Percentiles rank a stretch among this genome's conserved stretches.
Evolutionary conservation across 2,888 invertebrate genomes (phyloP).

Genomic region (Trachelus troglodyta): DNA sequence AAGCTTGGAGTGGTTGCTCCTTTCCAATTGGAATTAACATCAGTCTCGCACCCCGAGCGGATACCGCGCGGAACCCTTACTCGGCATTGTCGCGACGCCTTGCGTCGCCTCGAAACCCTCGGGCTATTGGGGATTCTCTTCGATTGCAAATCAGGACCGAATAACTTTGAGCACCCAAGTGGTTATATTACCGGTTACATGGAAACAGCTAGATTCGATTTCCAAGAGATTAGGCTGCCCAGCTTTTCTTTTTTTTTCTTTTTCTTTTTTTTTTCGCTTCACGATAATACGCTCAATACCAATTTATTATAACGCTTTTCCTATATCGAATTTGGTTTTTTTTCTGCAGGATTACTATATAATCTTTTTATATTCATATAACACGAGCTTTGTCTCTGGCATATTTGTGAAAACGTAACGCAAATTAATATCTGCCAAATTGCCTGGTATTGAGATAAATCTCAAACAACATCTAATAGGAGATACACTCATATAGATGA

Average conservation of each 20-base stretch:
- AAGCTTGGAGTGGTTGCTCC: slow-evolving; percentile 43
- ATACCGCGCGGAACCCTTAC: slow-evolving; percentile 17
- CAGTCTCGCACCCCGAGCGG: slow-evolving; percentile 31
- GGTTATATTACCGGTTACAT: slow-evolving; percentile 8
- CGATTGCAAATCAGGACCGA: slow-evolving; percentile 7
- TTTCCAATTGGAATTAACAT: slow-evolving; percentile 35
- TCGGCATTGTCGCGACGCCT: slow-evolving; percentile 23
- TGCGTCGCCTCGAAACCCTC: slow-evolving; percentile 8
- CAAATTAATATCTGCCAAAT: neutral
- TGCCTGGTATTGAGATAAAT: neutral
- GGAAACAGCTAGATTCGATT: slow-evolving; percentile 4
- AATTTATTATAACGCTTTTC: neutral
- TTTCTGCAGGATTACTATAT: slow-evolving; percentile 14
- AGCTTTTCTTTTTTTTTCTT: neutral
- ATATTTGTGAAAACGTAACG: too few relatives aligned
- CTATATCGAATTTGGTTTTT: slow-evolving; percentile 5
- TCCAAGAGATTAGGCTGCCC: slow-evolving; percentile 1
- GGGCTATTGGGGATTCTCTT: slow-evolving; percentile 1
- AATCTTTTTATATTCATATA: slow-evolving; percentile 18
- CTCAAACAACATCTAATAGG: neutral
- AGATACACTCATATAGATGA: neutral
- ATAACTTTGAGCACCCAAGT: slow-evolving; percentile 2
- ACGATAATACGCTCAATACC: neutral
- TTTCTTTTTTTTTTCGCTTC: neutral
- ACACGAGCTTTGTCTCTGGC: neutral